Base-by-base conservation (phyloP, 2,888 invertebrate species). In the Megamerina dolium region DNA sequence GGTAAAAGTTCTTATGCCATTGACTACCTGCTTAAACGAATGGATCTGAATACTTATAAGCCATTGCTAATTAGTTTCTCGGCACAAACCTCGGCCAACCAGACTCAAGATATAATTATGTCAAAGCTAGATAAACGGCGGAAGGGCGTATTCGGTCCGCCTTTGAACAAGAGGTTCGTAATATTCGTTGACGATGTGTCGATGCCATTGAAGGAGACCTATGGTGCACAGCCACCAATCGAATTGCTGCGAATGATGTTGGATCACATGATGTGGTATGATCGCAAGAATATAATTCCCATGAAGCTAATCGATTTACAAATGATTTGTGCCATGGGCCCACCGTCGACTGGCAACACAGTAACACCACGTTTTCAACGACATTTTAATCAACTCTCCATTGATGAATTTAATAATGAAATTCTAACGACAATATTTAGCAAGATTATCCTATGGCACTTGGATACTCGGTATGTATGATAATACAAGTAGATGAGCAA, bases 121-220 rank as follows among this genome's bases (percentile, higher is more conserved):
- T 84, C 85, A 4, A 94, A 93, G 70, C 70, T 95, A 55, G 94
- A 94, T 66, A 93, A 91, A 67, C 76, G 95, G 41, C 77, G 91
- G 37, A 94, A 93, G 76, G 93, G 95, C 2, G 87, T 93, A 12
- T 96, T 79, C 64, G 95, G 95, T 0, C 94, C 95, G 1, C 92
- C 93, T 0, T 79, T 93, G 37, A 91, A 91, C 4, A 94, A 91
- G 65, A 81, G 83, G 58, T 82, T 85, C 69, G 85, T 95, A 12
- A 81, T 94, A 35, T 95, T 95, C 66, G 89, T 96, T 26, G 96
- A 96, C 63, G 95, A 96, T 66, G 81, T 96, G n/a, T 92, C 91
- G 59, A 91, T 95, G 91, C 95, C 95, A 0, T 75, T 87, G 57
- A 82, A 87, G 47, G 71, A 72, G 50, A 79, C 80, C 2, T 94